phyloP scores from a whole-genome alignment of 2,888 invertebrate genomes.

The Aspidiotus destructor region DNA sequence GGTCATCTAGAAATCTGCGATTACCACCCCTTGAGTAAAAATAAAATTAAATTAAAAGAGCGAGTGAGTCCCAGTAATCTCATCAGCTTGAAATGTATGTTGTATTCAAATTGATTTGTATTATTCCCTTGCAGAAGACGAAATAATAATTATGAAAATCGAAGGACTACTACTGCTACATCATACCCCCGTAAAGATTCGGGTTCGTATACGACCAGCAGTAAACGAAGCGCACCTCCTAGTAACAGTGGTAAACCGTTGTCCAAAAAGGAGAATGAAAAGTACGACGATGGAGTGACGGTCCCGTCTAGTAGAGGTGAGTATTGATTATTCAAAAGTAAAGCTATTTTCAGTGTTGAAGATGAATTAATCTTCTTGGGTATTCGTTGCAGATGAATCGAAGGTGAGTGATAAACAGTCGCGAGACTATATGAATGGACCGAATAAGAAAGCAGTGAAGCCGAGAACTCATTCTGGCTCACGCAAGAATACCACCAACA shows the following conservation, averaged over 20 bases:
- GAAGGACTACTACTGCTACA: slow-evolving; percentile 15
- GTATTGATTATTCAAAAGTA: background rate
- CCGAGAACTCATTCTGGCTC: slow-evolving; percentile 23
- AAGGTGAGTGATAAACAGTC: background rate
- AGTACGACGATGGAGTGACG: background rate
- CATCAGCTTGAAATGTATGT: too few species aligned
- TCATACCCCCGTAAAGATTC: slow-evolving; percentile 23
- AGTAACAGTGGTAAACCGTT: background rate
- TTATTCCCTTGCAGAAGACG: slow-evolving; percentile 7
- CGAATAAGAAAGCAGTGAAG: slow-evolving; percentile 16
- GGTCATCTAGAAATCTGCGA: too few species aligned
- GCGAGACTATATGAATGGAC: slow-evolving; percentile 9
- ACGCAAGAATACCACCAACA: slow-evolving; percentile 5
- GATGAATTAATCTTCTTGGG: background rate
- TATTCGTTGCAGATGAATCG: background rate
- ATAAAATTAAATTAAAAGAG: too few species aligned
- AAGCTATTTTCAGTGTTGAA: background rate
- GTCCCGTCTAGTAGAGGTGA: background rate
- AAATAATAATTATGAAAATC: slow-evolving; percentile 7
- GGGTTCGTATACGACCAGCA: slow-evolving; percentile 10
- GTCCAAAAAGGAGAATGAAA: slow-evolving; percentile 19
- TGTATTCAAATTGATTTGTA: background rate
- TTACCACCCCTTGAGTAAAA: too few species aligned
- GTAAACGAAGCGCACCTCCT: background rate
- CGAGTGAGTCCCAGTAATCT: too few species aligned